These are phyloP conservation scores for Cyprinella venusta DNA, from an alignment of 2,797 vertebrate species.

Conservation along the genomic window DNA sequence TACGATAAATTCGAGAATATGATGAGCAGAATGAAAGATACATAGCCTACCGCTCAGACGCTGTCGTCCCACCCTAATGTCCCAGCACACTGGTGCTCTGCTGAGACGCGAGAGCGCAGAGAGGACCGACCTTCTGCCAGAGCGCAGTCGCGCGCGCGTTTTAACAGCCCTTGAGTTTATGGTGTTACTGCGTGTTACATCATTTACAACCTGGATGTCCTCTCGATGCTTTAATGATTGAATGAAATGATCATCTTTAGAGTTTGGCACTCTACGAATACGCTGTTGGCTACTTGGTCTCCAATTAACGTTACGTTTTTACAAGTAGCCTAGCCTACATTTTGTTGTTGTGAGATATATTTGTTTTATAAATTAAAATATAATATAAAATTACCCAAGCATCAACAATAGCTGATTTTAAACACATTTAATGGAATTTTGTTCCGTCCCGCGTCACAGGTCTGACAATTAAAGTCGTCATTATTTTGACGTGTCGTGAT, in stretches of 20 bases:
- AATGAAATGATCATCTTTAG: not conserved
- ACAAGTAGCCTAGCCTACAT: too few species aligned
- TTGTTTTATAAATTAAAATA: not conserved
- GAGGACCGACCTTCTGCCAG: not conserved
- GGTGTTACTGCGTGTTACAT: slow-evolving; percentile 5
- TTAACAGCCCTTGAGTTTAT: not conserved
- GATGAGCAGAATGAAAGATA: not conserved
- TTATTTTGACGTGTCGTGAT: not conserved
- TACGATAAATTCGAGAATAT: not conserved
- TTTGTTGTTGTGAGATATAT: not conserved
- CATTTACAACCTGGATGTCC: slow-evolving; percentile 8
- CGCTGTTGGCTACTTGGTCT: not conserved
- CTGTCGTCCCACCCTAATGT: not conserved
- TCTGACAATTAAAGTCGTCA: not conserved
- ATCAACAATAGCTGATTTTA: not conserved
- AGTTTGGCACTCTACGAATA: not conserved
- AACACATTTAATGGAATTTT: not conserved
- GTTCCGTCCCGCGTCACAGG: not conserved
- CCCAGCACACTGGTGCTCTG: not conserved
- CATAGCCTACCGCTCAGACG: slow-evolving; percentile 13
- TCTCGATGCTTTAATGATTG: not conserved
- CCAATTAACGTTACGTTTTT: not conserved
- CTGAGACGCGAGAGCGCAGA: slow-evolving; percentile 10
- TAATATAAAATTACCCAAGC: not conserved
- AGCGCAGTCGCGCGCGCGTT: slow-evolving; percentile 6